Evolutionary conservation across 2,888 invertebrate genomes (phyloP).

Genomic region (Drosophila subsilvestris): DNA sequence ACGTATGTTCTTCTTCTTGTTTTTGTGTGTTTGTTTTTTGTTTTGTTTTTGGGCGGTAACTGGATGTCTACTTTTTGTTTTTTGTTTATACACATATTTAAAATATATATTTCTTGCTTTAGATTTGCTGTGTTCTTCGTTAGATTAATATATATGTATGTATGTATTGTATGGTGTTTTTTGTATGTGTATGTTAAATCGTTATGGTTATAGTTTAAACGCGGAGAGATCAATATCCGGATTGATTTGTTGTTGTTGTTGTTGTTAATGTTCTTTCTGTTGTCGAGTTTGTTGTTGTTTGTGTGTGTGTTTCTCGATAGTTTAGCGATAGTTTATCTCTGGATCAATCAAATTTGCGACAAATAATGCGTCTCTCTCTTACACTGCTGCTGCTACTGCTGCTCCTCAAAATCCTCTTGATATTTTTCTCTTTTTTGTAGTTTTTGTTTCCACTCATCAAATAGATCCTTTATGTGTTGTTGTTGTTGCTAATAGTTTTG

Average conservation of each 20-base stretch:
- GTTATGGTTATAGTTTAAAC: constrained; percentile 70
- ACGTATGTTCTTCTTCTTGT: constrained; percentile 11
- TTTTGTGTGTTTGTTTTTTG: constrained; percentile 7
- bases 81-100: constrained; percentile 63
- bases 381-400: constrained; percentile 5
- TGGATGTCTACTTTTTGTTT: constrained; percentile 7
- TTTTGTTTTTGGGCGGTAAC: constrained; percentile 1
- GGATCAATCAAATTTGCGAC: constrained; percentile 26
- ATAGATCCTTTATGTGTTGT: constrained; percentile 5
- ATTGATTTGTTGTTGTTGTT: constrained; percentile 53
- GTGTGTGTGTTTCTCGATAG: constrained; percentile 27
- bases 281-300: constrained; percentile 32
- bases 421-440: constrained; percentile 11
- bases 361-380: constrained; percentile 8
- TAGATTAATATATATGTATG: constrained; percentile 32
- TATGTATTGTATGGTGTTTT: constrained; percentile 45
- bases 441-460: background rate
- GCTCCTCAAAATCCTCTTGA: constrained; percentile 18
- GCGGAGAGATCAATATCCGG: constrained; percentile 73
- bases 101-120: constrained; percentile 48
- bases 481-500: constrained; percentile 20
- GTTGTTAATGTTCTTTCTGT: constrained; percentile 34
- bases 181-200: constrained; percentile 49
- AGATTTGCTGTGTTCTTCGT: constrained; percentile 9
- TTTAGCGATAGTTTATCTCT: constrained; percentile 3